Conservation (phyloP, 2,888 invertebrate genomes). For the Eupithecia subumbrata region DNA sequence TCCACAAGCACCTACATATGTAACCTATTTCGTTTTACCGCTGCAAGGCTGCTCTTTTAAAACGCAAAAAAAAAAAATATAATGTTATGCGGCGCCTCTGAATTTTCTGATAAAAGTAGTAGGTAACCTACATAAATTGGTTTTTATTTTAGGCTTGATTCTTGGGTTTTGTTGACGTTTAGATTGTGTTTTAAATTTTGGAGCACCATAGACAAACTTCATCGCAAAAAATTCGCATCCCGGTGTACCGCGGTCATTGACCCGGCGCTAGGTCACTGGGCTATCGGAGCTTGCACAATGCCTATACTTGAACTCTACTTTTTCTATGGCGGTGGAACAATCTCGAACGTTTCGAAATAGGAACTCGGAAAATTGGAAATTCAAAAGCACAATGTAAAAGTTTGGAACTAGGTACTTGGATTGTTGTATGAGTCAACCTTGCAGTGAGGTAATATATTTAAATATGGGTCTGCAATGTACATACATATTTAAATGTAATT, state of each 20-base stretch:
- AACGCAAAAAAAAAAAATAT: not conserved
- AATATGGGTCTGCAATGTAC: not conserved
- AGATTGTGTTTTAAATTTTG: not conserved
- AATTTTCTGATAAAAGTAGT: not conserved
- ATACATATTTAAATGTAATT: not conserved
- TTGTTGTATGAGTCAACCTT: not conserved
- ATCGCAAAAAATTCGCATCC: not conserved
- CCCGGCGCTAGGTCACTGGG: conserved; percentile 31
- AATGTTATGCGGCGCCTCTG: not conserved
- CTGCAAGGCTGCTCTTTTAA: conserved; percentile 10
- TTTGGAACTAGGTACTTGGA: not conserved
- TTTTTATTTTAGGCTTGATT: not conserved
- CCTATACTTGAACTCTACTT: conserved; percentile 20
- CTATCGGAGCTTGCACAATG: conserved; percentile 27
- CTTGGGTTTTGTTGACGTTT: not conserved
- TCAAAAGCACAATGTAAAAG: conserved; percentile 3
- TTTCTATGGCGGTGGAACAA: conserved; percentile 5
- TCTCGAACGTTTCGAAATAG: conserved; percentile 2
- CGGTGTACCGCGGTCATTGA: conserved; percentile 24
- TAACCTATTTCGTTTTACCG: not conserved
- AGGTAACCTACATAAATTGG: not conserved
- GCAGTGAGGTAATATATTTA: not conserved
- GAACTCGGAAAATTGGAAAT: conserved; percentile 1
- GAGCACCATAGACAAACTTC: conserved; percentile 1
- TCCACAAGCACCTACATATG: not conserved